phyloP scores from a whole-genome alignment of 2,113 vertebrate genomes.

The Otocyon megalotis region DNA sequence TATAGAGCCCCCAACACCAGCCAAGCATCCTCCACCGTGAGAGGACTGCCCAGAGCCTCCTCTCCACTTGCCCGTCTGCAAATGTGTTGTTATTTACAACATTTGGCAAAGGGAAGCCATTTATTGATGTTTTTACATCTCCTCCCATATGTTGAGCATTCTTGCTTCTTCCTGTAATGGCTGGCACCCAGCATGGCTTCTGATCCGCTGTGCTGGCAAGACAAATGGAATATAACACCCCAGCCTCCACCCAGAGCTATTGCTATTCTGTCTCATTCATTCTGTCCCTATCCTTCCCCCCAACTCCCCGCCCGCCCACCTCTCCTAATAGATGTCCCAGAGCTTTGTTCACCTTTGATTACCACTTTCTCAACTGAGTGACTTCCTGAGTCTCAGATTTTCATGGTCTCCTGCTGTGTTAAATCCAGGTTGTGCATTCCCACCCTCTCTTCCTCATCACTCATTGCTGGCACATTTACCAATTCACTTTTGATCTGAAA shows the following conservation, averaged over 20 bases:
- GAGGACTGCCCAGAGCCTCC: background rate
- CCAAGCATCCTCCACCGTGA: background rate
- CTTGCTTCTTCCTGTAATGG: conserved; percentile 40
- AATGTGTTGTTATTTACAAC: conserved; percentile 62
- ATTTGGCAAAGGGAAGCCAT: conserved; percentile 40
- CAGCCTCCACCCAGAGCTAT: background rate
- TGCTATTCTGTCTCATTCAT: background rate
- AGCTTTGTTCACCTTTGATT: conserved; percentile 6
- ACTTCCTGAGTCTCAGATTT: background rate
- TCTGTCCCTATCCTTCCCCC: accelerated
- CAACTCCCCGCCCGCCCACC: no score
- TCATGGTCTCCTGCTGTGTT: background rate
- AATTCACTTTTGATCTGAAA: background rate
- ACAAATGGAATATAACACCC: background rate
- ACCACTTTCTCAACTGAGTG: background rate
- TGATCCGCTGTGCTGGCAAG: background rate
- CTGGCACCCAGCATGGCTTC: background rate
- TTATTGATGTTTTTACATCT: conserved; percentile 16
- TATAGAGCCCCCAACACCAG: no score
- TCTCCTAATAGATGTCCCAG: background rate
- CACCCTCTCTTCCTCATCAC: background rate
- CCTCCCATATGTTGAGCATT: background rate
- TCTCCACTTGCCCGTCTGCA: background rate
- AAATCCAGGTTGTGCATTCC: background rate
- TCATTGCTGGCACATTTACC: background rate